Base-by-base conservation (phyloP, 2,797 vertebrate species). In the Danio kyathit region DNA sequence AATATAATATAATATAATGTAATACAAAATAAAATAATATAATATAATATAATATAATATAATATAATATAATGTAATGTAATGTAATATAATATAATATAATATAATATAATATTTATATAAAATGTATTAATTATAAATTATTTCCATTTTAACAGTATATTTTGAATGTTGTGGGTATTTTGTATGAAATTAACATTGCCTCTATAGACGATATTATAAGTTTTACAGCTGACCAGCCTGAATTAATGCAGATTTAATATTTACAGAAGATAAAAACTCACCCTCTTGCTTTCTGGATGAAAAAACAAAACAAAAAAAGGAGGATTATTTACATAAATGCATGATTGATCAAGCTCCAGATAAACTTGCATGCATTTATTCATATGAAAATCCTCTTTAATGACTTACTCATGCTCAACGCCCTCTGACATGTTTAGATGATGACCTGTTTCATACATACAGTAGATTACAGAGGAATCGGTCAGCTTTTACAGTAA, bases 351-450 rank as follows among this genome's bases (percentile, higher is more conserved):
- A 67, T 2, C 19, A 7, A 48, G 10, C 9, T 16, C 19, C 16
- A 3, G 29, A 48, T 66, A 12, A 38, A 14, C 57, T 38, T 57
- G 17, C 38, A 41, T 40, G 48, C 48, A 19, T 10, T n/a, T 6
- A 16, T 43, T 51, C 13, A 4, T 3, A 41, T 54, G 9, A 38
- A 38, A 40, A 21, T 61, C 6, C 46, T 49, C 46, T 59, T 19
- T 17, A 52, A 71, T 56, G 0, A 97, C 97, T 96, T 92, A 98
- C 97, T 96, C 95, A 19, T 89, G 88, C 29, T 94, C 89, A n/a
- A 86, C 89, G 5, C 96, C 96, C 85, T 97, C 96, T 0, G 96
- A 98, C 97, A 99, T 99, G 86, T 87, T 92, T 77, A 87, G 51
- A 86, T 87, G 82, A 81, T 88, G 86, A 80, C 87, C 91, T 92